Percentiles rank a stretch among this genome's conserved stretches.
Conservation (phyloP, 1,140 invertebrate genomes). For the Gonioctena quinquepunctata region DNA sequence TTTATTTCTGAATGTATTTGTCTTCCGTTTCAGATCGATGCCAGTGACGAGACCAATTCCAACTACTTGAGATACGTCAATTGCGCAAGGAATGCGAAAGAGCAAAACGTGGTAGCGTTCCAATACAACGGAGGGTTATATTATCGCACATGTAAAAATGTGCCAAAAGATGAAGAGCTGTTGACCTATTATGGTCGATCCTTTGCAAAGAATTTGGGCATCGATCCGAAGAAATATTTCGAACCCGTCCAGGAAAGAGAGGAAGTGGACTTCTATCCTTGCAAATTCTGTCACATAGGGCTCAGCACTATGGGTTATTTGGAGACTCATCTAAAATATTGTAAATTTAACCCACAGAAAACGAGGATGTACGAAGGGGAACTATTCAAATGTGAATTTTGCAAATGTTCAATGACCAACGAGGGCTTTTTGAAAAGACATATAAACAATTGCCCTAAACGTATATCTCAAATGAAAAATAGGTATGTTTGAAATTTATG, state of each 20-base stretch:
- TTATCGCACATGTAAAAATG: constrained; percentile 60
- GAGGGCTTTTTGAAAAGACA: not conserved
- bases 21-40: constrained; percentile 43
- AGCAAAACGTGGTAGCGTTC: constrained; percentile 64
- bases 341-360: constrained; percentile 3
- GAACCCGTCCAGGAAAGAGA: not conserved
- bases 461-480: not conserved
- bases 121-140: constrained; percentile 63
- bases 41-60: constrained; percentile 49
- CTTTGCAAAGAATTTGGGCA: constrained; percentile 56
- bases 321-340: constrained; percentile 14
- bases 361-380: not conserved
- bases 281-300: constrained; percentile 18
- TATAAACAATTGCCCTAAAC: not conserved
- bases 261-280: not conserved
- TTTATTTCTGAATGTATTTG: too few relatives aligned
- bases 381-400: not conserved
- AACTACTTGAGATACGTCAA: constrained; percentile 69
- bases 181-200: constrained; percentile 63
- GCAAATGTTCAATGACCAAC: not conserved
- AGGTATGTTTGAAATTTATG: too few relatives aligned
- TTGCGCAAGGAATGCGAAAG: constrained; percentile 58
- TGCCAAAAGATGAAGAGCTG: constrained; percentile 59
- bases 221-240: constrained; percentile 22
- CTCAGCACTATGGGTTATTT: not conserved